Percentiles rank a stretch among this genome's conserved stretches.
phyloP scores from a whole-genome alignment of 2,797 vertebrate species.

The Anas flavirostris region DNA sequence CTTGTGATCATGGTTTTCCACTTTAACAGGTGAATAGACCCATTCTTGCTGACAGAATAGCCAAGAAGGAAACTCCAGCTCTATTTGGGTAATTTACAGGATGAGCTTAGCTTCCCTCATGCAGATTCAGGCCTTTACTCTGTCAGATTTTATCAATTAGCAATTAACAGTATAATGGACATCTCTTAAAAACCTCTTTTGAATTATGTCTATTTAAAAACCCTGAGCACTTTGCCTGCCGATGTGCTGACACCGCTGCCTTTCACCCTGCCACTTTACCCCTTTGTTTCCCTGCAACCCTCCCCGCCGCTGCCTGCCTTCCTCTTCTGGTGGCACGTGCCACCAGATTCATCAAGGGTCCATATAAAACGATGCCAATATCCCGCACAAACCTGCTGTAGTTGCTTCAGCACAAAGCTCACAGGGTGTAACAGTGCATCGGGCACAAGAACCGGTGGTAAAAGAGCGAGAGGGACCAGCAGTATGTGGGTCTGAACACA shows the following conservation, averaged over 20 bases:
- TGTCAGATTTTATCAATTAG: slow-evolving; percentile 37
- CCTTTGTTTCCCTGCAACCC: background rate
- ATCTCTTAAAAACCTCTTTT: background rate
- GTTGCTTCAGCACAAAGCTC: rapidly evolving
- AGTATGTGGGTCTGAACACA: rapidly evolving
- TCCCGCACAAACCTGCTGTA: rapidly evolving
- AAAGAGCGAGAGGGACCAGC: background rate
- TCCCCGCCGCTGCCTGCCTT: background rate
- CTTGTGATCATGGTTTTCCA: background rate
- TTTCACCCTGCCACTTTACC: background rate
- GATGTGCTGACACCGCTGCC: background rate
- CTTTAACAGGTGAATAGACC: slow-evolving; percentile 24
- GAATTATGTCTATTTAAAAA: background rate
- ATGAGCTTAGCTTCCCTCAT: slow-evolving; percentile 3
- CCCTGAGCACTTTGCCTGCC: background rate
- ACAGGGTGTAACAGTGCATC: rapidly evolving
- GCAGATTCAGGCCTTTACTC: background rate
- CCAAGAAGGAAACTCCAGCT: background rate
- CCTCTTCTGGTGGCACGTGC: rapidly evolving
- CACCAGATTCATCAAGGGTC: rapidly evolving
- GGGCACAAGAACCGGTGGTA: rapidly evolving
- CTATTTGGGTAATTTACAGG: background rate
- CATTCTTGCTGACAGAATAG: background rate
- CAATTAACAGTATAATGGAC: background rate
- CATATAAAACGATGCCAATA: rapidly evolving